Percentiles rank a stretch among this genome's conserved stretches.
Conservation (phyloP, 1,140 invertebrate species). For the Nomia melanderi region DNA sequence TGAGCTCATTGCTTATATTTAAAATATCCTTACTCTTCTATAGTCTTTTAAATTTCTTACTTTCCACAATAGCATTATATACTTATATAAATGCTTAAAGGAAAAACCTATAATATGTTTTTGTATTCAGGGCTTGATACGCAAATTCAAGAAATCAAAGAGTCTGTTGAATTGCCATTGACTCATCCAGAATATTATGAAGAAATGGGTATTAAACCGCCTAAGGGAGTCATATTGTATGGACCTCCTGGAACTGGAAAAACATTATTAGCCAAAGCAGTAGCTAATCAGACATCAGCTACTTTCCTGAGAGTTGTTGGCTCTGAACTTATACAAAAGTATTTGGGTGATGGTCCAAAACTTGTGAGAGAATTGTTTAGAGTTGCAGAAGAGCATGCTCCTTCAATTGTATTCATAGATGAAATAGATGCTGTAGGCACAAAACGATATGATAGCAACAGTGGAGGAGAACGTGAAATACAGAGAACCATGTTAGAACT, state of each 20-base stretch:
- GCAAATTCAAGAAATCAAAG: constrained; percentile 99
- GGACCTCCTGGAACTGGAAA: constrained; percentile 99
- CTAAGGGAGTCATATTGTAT: constrained; percentile 99
- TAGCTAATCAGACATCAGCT: constrained; percentile 99
- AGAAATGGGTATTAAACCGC: constrained; percentile 99
- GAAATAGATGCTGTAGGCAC: constrained; percentile 99
- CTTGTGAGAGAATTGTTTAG: constrained; percentile 98
- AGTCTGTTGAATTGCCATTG: constrained; percentile 98
- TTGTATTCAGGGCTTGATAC: constrained; percentile 90
- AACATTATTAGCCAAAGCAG: constrained; percentile 98
- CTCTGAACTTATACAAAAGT: constrained; percentile 99
- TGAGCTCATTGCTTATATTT: background rate
- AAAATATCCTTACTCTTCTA: background rate
- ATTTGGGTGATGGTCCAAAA: constrained; percentile 99
- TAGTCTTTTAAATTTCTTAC: background rate
- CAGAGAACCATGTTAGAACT: constrained; percentile 99
- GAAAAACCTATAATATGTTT: constrained; percentile 28
- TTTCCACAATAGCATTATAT: background rate
- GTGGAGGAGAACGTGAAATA: constrained; percentile 99
- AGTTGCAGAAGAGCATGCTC: constrained; percentile 99
- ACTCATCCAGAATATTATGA: constrained; percentile 99
- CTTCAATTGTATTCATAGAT: constrained; percentile 99
- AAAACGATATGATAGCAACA: constrained; percentile 99
- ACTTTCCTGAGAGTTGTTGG: constrained; percentile 99
- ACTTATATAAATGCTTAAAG: no score